Conservation (phyloP, 35 echinoderm and acorn worm species). For the Diadema setosum region DNA sequence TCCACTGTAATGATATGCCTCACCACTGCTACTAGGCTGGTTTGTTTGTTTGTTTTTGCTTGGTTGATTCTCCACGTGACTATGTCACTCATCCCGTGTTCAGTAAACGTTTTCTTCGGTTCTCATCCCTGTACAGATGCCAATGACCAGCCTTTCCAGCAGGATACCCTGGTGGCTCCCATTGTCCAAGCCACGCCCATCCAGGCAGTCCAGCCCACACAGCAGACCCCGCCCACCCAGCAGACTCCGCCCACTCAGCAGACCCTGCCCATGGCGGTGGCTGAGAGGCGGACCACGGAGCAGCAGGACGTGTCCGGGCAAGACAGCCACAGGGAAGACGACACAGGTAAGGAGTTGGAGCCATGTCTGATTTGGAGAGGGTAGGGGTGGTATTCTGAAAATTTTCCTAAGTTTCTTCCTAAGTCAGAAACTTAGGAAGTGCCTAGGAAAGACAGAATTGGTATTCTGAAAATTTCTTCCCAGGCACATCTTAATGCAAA, state of each 20-base stretch:
- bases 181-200: slow-evolving; percentile 73
- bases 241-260: slow-evolving; percentile 66
- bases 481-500: too few relatives aligned
- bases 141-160: not conserved
- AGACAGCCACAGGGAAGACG: not conserved
- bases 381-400: too few relatives aligned
- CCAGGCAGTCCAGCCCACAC: slow-evolving; percentile 83
- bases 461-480: too few relatives aligned
- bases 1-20: too few relatives aligned
- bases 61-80: too few relatives aligned
- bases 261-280: slow-evolving; percentile 33
- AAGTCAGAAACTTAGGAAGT: too few relatives aligned
- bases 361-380: too few relatives aligned
- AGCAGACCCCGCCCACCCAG: slow-evolving; percentile 60
- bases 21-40: too few relatives aligned
- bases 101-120: not conserved
- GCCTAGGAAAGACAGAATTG: too few relatives aligned
- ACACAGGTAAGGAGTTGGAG: not conserved
- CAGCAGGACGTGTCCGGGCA: not conserved
- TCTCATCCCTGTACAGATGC: not conserved
- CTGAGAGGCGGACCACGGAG: not conserved
- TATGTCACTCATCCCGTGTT: not conserved
- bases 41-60: too few relatives aligned
- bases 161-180: slow-evolving; percentile 30
- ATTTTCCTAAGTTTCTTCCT: too few relatives aligned